Evolutionary conservation across 2,113 vertebrate genomes (phyloP), one percentile per base, ranked within the genome.

Genomic region (Anser cygnoides): DNA sequence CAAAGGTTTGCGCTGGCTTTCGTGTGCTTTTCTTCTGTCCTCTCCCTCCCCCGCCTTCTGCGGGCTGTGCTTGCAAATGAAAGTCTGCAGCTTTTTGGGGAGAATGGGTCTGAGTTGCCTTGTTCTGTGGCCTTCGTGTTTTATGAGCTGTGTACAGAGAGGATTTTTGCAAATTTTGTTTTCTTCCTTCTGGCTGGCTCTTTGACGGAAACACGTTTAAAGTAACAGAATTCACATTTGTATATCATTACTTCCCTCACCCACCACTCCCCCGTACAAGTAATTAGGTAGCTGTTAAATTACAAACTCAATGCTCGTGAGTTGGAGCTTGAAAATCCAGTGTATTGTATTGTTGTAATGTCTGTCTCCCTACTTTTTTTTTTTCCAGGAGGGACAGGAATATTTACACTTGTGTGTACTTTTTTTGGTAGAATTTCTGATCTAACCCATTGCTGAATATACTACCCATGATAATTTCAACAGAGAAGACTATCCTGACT

Each of bases 201-300:
- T 41, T 78, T 1, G 2, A 15, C 28, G 41, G 62, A 84, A 71
- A 10, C 2, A 0, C 4, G 2, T 9, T 78, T 31, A 58, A 61
- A 49, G 55, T 63, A 14, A 43, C 22, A 28, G 18, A 17, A 13
- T 62, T 67, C 11, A 11, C 3, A 1, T 1, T 0, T 4, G 3
- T 71, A 23, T 50, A 50, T 50, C 22, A 25, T 70, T 92, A 84
- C 17, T 37, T 25, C 18, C 37, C 17, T 71, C 9, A 49, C 4
- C 22, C 11, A 6, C 16, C 13, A 2, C 46, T 44, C 9, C 23
- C 9, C 26, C 2, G 9, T 84, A 62, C 39, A 14, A 76, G 52
- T 78, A 7, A n/a, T 71, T 25, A 19, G 22, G 10, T 59, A 33
- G 52, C 19, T 87, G 13, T 76, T 89, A 58, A 23, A 25, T 46